phyloP scores from a whole-genome alignment of 2,888 invertebrate species.

The Drosophila recens region DNA sequence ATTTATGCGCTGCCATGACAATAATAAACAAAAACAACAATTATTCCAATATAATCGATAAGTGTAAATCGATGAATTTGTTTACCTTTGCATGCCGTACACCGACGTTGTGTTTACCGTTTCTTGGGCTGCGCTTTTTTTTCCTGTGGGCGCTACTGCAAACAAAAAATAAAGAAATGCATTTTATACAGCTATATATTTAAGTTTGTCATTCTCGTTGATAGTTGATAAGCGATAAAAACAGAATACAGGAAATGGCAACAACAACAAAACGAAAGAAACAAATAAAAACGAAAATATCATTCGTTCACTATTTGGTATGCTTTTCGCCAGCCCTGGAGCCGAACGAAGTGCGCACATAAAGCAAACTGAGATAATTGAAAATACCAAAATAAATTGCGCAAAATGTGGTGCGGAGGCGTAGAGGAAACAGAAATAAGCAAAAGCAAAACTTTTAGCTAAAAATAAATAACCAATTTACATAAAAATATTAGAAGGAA shows the following conservation, averaged over 20 bases:
- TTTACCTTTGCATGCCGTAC: slow-evolving; percentile 75
- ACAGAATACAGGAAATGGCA: slow-evolving; percentile 31
- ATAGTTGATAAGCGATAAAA: slow-evolving; percentile 26
- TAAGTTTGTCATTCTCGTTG: slow-evolving; percentile 18
- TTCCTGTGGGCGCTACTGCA: slow-evolving; percentile 26
- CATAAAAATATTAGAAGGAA: slow-evolving; percentile 26
- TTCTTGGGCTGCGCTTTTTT: slow-evolving; percentile 28
- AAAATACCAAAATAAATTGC: slow-evolving; percentile 73
- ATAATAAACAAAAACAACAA: slow-evolving; percentile 35
- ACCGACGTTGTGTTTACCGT: slow-evolving; percentile 59
- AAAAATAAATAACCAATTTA: slow-evolving; percentile 67
- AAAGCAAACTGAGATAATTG: slow-evolving; percentile 60
- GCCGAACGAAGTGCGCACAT: slow-evolving; percentile 42
- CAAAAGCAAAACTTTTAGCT: slow-evolving; percentile 51
- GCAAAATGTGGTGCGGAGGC: slow-evolving; percentile 46
- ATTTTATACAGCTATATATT: slow-evolving; percentile 17
- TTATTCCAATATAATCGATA: slow-evolving; percentile 24
- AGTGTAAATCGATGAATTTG: slow-evolving; percentile 32
- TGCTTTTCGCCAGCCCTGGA: slow-evolving; percentile 28
- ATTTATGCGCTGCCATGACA: slow-evolving; percentile 65
- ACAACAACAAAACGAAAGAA: slow-evolving; percentile 21
- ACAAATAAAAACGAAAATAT: slow-evolving; percentile 2
- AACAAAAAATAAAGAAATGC: slow-evolving; percentile 25
- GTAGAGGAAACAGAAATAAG: slow-evolving; percentile 21
- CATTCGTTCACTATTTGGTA: slow-evolving; percentile 1